Evolutionary conservation across 1,140 invertebrate species (phyloP), one percentile per base, ranked within the genome.

Genomic region (Drosophila lacteicornis): DNA sequence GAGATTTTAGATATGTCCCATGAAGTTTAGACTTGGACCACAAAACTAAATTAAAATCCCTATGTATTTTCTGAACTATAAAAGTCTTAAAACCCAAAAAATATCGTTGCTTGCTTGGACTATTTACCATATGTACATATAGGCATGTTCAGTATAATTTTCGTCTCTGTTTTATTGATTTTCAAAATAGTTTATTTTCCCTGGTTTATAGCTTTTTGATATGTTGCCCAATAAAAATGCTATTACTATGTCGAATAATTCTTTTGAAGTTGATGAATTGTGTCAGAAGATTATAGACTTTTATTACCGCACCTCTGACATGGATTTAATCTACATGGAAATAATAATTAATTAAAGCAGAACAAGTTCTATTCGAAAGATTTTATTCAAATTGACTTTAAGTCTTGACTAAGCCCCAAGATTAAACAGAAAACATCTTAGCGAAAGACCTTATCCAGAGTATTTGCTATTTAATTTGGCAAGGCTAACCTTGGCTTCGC

Each of bases 211-310:
- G n/a, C 30, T 17, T 45, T 36, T 55, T 68, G 63, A 46, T 51
- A 22, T 46, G 42, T 46, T 58, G 19, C 33, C 27, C 22, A 40
- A 60, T 73, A 73, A 73, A 73, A 73, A 51, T 15, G 27, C 45
- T 15, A 73, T 73, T 8, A 73, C 60, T 43, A 17, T 60, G 68
- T 60, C 67, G 12, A 51, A 51, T 22, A 51, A 30, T 17, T 55
- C 38, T 22, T 73, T 73, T 59, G 45, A 73, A 38, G 68, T 71
- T 73, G 53, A 73, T 73, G 53, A 73, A 73, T 73, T 73, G 46
- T 73, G 68, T 60, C 45, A 40, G 22, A 27, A 45, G 70, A 73
- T 73, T 73, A 50, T 7, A 51, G 17, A 9, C 22, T 36, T 60
- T 73, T 51, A 73, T 51, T 22, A 9, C 25, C 5, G 19, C 25